These are phyloP conservation scores for Gadus macrocephalus DNA, from an alignment of 2,113 vertebrate genomes.

Conservation along the genomic window DNA sequence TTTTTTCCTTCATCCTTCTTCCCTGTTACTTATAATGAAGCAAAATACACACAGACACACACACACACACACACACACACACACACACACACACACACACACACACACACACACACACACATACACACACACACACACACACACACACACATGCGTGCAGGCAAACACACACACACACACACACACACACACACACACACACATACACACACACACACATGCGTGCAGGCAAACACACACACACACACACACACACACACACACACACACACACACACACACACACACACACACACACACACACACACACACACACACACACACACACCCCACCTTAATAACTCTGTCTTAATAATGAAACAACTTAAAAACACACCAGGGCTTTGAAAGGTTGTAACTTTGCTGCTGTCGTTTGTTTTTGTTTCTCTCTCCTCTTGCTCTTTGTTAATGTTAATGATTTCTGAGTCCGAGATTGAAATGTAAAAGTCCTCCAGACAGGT, in stretches of 20 bases:
- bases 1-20: conserved; percentile 25
- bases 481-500: conserved; percentile 41
- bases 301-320: too few relatives aligned
- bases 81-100: conserved; percentile 7
- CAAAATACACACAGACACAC: conserved; percentile 43
- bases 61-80: conserved; percentile 3
- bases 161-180: too few relatives aligned
- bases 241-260: background rate
- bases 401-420: conserved; percentile 11
- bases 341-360: conserved; percentile 64
- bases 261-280: conserved; percentile 13
- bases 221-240: too few relatives aligned
- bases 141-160: too few relatives aligned
- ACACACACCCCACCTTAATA: conserved; percentile 5
- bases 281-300: background rate
- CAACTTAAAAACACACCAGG: conserved; percentile 66
- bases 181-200: too few relatives aligned
- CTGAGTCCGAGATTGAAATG: conserved; percentile 36
- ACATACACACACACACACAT: too few relatives aligned
- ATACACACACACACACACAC: conserved; percentile 9
- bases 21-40: conserved; percentile 60
- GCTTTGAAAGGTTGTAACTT: conserved; percentile 52
- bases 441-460: conserved; percentile 21
- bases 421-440: conserved; percentile 13
- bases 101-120: conserved; percentile 3